A percentile compares a stretch with the other conserved stretches of the same genome.
phyloP scores from a whole-genome alignment of 1,140 invertebrate genomes.

The Steinernema feltiae region DNA sequence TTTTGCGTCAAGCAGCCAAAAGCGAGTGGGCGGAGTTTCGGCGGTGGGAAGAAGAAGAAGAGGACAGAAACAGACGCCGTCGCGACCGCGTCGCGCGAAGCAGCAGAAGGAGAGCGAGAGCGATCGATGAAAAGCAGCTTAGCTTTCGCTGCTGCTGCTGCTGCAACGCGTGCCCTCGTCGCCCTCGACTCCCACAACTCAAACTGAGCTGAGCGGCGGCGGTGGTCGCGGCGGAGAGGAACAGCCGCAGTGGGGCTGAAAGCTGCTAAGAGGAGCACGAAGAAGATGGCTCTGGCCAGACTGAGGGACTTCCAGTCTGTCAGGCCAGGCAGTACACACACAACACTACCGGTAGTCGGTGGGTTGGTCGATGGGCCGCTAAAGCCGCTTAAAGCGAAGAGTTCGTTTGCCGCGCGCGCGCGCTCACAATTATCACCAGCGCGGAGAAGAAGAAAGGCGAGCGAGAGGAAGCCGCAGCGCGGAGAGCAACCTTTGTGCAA shows the following conservation, averaged over 20 bases:
- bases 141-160: background rate
- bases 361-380: background rate
- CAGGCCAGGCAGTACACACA: background rate
- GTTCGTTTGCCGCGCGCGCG: background rate
- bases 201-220: background rate
- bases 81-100: background rate
- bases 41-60: background rate
- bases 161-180: background rate
- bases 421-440: background rate
- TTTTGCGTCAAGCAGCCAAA: slow-evolving; percentile 8
- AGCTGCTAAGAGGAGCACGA: background rate
- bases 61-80: background rate
- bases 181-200: background rate
- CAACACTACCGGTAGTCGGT: background rate
- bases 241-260: background rate
- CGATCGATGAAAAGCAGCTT: slow-evolving; percentile 13
- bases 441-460: background rate
- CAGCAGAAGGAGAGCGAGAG: background rate
- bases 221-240: background rate
- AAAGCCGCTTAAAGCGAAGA: background rate
- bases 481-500: background rate
- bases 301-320: background rate
- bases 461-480: background rate
- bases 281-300: slow-evolving; percentile 1
- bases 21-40: no score